Base-by-base conservation (phyloP, 2,888 invertebrate genomes). In the Watsonalla binaria region DNA sequence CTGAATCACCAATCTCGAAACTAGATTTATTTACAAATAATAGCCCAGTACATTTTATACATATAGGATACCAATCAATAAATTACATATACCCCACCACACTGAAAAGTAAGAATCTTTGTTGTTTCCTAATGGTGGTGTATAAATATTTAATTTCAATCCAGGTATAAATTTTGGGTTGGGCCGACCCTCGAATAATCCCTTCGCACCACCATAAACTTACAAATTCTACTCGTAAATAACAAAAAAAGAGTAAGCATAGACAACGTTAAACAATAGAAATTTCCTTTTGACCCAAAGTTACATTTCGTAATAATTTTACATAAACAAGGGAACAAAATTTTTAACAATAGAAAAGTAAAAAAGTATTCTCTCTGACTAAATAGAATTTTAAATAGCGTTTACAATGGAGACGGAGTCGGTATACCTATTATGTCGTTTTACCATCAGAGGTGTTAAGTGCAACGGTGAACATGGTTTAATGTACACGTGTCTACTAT, bases 241-340 rank as follows among this genome's bases (percentile, higher is more conserved):
- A 42, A 24, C 24, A 24, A 24, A 24, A 24, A 24, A 24, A 42
- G 59, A 65, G 56, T 46, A 46, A 48, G 52, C 56, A 54, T 51
- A 47, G 46, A 47, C 51, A 45, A 46, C 51, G 53, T 52, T 59
- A 35, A 63, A 72, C 62, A 70, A 67, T 61, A 66, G 66, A 45
- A 46, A 62, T 62, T 68, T 68, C 70, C 62, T 64, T 8, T 63
- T 62, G 63, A 68, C 68, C 60, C 58, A 63, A 62, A 52, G 53
- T 7, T 57, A 60, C 61, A 60, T 60, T 55, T 61, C 24, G 59
- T 63, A 60, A 63, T 61, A 60, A 60, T 60, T 69, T 63, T 51
- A 67, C 58, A 60, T 65, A 62, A 63, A 62, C 56, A 63, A 63
- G 51, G 59, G 54, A 61, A 65, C 56, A 48, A 15, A 51, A 54